Evolutionary conservation across 1,140 invertebrate genomes (phyloP), one percentile per base, ranked within the genome.

Genomic region (Limonius californicus): DNA sequence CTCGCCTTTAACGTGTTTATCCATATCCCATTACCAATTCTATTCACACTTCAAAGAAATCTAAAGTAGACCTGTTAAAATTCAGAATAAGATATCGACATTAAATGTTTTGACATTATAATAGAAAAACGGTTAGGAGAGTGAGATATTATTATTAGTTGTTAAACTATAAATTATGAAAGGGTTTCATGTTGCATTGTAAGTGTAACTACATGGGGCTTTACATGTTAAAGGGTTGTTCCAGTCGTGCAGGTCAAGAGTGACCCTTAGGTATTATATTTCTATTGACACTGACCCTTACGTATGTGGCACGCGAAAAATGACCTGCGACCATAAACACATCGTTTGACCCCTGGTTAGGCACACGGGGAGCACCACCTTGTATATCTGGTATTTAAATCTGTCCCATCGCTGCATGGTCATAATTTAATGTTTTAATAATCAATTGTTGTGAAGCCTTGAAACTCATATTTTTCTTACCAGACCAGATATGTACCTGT

Each of bases 91-190:
- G n/a, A n/a, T n/a, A n/a, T n/a, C n/a, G n/a, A n/a, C n/a, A 45
- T 45, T 6, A 45, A 45, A 45, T 12, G 14, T 27, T 39, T 39
- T 39, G 35, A 39, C 35, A 39, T 2, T 2, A 14, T 39, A 39
- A 50, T 50, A 50, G 15, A 12, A 21, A 18, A 50, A 50, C 45
- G 45, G 45, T 50, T 50, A 50, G 14, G 15, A n/a, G n/a, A 39
- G n/a, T n/a, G n/a, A 39, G 8, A 27, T 45, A 19, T 8, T 50
- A 19, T 19, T n/a, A n/a, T n/a, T 8, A 18, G 3, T 18, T 50
- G 45, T 50, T 50, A 50, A 50, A 19, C 15, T 8, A 50, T 50
- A 50, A 50, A 50, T 50, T 50, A 50, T 12, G 15, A 50, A 3
- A 18, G 3, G 3, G 45, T 50, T 50, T 50, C 3, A 50, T 3